Evolutionary conservation across 2,888 invertebrate species (phyloP).

Genomic region (Galeruca laticollis): DNA sequence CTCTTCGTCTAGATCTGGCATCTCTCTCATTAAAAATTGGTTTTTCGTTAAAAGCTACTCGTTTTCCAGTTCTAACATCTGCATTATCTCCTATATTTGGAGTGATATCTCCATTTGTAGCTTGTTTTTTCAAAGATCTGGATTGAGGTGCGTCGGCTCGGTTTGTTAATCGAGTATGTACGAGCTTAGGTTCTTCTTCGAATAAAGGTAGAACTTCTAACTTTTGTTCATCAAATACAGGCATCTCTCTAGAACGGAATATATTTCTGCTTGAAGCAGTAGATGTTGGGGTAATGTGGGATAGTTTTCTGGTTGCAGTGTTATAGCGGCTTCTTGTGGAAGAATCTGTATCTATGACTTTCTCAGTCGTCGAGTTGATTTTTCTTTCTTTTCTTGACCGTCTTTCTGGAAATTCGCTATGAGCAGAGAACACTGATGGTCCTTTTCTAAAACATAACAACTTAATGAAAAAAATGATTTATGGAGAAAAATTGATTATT

Average conservation of each 20-base stretch:
- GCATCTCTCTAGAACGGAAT: slow-evolving; percentile 52
- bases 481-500: background rate
- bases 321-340: slow-evolving; percentile 15
- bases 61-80: slow-evolving; percentile 1
- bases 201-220: slow-evolving; percentile 64
- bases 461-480: background rate
- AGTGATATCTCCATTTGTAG: background rate
- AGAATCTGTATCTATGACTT: slow-evolving; percentile 41
- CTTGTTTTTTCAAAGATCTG: background rate
- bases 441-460: slow-evolving; percentile 34
- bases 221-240: slow-evolving; percentile 61
- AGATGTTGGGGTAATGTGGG: background rate
- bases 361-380: slow-evolving; percentile 39
- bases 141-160: background rate
- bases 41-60: slow-evolving; percentile 16
- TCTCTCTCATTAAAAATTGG: background rate
- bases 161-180: slow-evolving; percentile 34
- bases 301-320: slow-evolving; percentile 20
- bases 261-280: slow-evolving; percentile 31
- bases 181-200: slow-evolving; percentile 61
- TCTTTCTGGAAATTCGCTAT: slow-evolving; percentile 27
- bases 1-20: slow-evolving; percentile 34
- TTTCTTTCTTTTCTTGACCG: slow-evolving; percentile 40
- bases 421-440: slow-evolving; percentile 45
- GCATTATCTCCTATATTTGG: background rate